Percentiles rank a stretch among this genome's conserved stretches.
Evolutionary conservation across 2,888 invertebrate genomes (phyloP).

Genomic region (Dorcus hopei): DNA sequence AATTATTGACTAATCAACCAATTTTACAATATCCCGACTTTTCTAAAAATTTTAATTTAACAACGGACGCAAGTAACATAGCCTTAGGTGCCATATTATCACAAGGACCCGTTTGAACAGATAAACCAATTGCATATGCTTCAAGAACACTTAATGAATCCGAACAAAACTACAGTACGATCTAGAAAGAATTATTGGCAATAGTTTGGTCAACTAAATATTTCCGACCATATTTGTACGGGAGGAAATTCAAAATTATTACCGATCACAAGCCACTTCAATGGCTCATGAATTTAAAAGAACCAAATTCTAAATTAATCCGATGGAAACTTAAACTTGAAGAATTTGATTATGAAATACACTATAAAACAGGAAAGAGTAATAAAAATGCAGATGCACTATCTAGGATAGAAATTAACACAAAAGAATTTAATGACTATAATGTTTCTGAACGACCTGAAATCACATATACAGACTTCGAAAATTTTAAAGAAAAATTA

Average conservation of each 20-base stretch:
- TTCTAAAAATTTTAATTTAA: constrained; percentile 11
- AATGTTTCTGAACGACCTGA: no score
- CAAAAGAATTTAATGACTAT: no score
- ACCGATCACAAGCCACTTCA: constrained; percentile 3
- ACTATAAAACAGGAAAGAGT: background rate
- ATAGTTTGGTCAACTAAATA: background rate
- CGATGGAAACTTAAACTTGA: background rate
- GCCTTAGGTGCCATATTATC: constrained; percentile 10
- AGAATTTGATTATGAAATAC: constrained; percentile 6
- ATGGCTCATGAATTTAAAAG: constrained; percentile 3
- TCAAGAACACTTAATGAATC: constrained; percentile 11
- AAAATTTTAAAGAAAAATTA: background rate
- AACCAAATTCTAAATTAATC: constrained; percentile 5
- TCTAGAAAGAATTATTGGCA: no score
- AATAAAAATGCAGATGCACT: constrained; percentile 4
- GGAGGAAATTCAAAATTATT: background rate
- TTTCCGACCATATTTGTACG: background rate
- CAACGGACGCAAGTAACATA: constrained; percentile 14
- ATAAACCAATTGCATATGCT: constrained; percentile 9
- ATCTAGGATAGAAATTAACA: background rate
- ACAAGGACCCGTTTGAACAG: constrained; percentile 2
- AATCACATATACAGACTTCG: no score
- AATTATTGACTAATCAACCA: constrained; percentile 14
- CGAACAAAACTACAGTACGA: constrained; percentile 9
- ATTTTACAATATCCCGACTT: constrained; percentile 17